Evolutionary conservation across 2,113 vertebrate genomes (phyloP).

Genomic region (Alligator sinensis): DNA sequence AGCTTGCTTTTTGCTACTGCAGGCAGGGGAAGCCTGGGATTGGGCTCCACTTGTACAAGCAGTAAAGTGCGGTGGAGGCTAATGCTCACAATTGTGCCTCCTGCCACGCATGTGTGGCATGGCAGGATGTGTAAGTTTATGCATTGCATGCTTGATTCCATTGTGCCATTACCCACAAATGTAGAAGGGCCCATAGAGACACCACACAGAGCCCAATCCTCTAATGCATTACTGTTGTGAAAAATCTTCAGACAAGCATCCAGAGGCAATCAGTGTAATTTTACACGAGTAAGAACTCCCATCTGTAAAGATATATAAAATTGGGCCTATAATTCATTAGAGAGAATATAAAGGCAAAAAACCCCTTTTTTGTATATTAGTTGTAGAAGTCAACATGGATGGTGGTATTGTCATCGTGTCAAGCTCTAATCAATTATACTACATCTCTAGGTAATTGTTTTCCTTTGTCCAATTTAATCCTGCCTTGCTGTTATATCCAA

Average conservation of each 20-base stretch:
- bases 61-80: too few species aligned
- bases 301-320: not conserved
- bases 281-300: not conserved
- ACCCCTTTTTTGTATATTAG: not conserved
- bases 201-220: not conserved
- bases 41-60: too few species aligned
- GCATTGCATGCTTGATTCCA: too few species aligned
- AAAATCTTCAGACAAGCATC: not conserved
- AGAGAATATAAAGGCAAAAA: not conserved
- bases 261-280: not conserved
- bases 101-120: too few species aligned
- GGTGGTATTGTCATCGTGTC: not conserved
- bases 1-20: too few species aligned
- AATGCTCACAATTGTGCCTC: too few species aligned
- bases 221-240: not conserved
- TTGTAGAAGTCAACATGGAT: not conserved
- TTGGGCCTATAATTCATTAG: not conserved
- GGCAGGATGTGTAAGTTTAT: too few species aligned
- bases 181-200: accelerated
- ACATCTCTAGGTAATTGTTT: not conserved
- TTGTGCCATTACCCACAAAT: too few species aligned
- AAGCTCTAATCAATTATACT: not conserved
- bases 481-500: too few species aligned
- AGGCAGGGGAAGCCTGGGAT: too few species aligned
- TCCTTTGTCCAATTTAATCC: not conserved